Evolutionary conservation across 2,113 vertebrate genomes (phyloP).

Genomic region (Catharus fuscescens): DNA sequence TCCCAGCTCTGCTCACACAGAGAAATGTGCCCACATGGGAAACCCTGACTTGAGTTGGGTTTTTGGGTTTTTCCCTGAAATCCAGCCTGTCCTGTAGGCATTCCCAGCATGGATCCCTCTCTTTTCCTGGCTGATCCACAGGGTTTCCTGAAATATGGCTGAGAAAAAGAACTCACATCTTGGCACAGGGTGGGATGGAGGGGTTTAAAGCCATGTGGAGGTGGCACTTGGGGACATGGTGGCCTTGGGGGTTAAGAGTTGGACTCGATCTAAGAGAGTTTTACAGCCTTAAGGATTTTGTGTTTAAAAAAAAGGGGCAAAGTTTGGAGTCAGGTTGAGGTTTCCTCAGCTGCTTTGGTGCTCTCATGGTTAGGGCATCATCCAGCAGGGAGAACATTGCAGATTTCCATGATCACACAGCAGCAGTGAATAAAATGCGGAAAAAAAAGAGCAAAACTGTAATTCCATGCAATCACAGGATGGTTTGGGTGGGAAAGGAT

Average conservation of each 20-base stretch:
- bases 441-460: neutral
- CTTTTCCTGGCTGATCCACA: neutral
- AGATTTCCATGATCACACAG: neutral
- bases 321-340: neutral
- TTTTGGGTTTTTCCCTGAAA: neutral
- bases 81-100: neutral
- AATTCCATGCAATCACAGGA: neutral
- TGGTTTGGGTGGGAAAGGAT: neutral
- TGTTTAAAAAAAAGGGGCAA: neutral
- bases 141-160: neutral
- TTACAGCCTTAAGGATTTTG: neutral
- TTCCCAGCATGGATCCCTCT: neutral
- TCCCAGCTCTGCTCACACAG: neutral
- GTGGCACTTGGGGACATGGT: neutral
- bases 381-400: fast-evolving
- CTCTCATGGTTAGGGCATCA: neutral
- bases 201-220: neutral
- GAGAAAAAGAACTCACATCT: neutral
- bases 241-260: neutral
- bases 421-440: neutral
- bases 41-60: neutral
- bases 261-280: neutral
- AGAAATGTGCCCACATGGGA: neutral
- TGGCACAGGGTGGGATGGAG: neutral
- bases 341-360: neutral